phyloP scores from a whole-genome alignment of 2,797 vertebrate species.

The Pseudopleuronectes americanus region DNA sequence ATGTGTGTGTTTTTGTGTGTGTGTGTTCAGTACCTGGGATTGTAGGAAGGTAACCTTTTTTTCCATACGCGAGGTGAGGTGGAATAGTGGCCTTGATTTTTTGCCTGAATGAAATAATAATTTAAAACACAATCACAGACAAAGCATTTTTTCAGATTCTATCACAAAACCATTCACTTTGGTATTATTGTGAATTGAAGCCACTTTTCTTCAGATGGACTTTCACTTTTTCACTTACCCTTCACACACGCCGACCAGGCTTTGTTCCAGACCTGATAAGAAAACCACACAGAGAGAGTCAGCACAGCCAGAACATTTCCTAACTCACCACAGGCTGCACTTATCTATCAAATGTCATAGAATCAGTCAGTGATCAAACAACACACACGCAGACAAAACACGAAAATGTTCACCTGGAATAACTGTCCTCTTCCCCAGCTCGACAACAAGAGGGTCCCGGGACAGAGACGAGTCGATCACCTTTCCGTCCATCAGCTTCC shows the following conservation, averaged over 20 bases:
- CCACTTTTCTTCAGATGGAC: background rate
- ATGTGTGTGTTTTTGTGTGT: background rate
- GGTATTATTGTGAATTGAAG: background rate
- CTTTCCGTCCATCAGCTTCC: slow-evolving; percentile 91
- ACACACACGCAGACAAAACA: background rate
- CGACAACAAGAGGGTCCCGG: slow-evolving; percentile 93
- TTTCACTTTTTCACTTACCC: slow-evolving; percentile 85
- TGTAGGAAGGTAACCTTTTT: slow-evolving; percentile 92
- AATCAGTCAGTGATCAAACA: background rate
- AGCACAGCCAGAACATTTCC: slow-evolving; percentile 10
- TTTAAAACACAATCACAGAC: slow-evolving; percentile 7
- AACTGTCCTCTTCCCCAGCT: slow-evolving; percentile 94
- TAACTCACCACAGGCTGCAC: background rate
- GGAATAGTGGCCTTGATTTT: slow-evolving; percentile 95
- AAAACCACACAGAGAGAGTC: slow-evolving; percentile 36
- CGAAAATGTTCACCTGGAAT: slow-evolving; percentile 86
- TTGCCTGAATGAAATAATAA: slow-evolving; percentile 82
- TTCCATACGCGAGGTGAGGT: slow-evolving; percentile 93
- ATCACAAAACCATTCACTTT: slow-evolving; percentile 1
- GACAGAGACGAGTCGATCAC: slow-evolving; percentile 93
- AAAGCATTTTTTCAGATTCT: slow-evolving; percentile 14
- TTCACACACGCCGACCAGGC: slow-evolving; percentile 93
- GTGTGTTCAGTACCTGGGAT: slow-evolving; percentile 88
- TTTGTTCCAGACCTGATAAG: slow-evolving; percentile 92
- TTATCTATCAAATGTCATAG: background rate